Evolutionary conservation across 2,113 vertebrate genomes (phyloP).

Genomic region (Labrus mixtus): DNA sequence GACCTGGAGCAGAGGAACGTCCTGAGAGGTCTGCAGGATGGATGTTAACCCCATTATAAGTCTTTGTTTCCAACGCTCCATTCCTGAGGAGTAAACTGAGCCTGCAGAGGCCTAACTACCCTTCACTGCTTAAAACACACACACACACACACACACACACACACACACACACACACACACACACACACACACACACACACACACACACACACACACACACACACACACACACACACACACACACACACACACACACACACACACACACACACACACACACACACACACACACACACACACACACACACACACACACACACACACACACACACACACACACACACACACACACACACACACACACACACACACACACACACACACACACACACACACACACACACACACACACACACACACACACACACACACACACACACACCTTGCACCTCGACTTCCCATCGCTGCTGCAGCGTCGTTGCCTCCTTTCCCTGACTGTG

Average conservation of each 20-base stretch:
- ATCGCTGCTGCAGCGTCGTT: constrained; percentile 47
- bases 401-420: constrained; percentile 23
- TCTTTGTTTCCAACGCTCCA: constrained; percentile 70
- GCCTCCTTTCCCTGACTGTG: constrained; percentile 26
- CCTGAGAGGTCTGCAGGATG: constrained; percentile 37
- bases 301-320: background rate
- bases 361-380: too few relatives aligned
- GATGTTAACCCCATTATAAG: constrained; percentile 70
- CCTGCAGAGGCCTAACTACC: constrained; percentile 19
- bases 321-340: too few relatives aligned
- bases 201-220: too few relatives aligned
- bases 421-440: too few relatives aligned
- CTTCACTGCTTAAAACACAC: constrained; percentile 9
- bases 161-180: constrained; percentile 14
- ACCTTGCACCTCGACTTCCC: constrained; percentile 41
- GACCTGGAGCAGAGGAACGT: constrained; percentile 52
- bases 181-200: too few relatives aligned
- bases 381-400: background rate
- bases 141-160: constrained; percentile 3
- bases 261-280: too few relatives aligned
- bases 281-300: constrained; percentile 22
- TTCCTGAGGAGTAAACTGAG: constrained; percentile 70
- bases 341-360: constrained; percentile 27
- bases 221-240: constrained; percentile 14
- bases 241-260: background rate